These are phyloP conservation scores for Lamellibrachia satsuma DNA, from an alignment of 2,888 invertebrate species.

Conservation along the genomic window DNA sequence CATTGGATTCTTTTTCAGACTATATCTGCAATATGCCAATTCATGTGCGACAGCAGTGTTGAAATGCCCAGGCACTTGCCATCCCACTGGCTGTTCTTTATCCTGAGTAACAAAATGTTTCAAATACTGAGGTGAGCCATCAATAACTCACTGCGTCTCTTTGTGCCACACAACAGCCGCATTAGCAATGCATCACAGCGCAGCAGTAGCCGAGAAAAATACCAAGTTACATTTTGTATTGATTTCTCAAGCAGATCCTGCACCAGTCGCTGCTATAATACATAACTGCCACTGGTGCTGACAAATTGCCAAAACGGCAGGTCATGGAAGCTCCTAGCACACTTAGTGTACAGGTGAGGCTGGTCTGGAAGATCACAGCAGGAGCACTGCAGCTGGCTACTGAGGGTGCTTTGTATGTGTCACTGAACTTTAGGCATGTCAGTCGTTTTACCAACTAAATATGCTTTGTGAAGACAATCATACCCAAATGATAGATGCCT, in stretches of 20 bases:
- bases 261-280: neutral
- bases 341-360: too few relatives aligned
- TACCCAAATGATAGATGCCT: too few relatives aligned
- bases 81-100: neutral
- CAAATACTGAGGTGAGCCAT: neutral
- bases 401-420: too few relatives aligned
- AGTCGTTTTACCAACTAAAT: too few relatives aligned
- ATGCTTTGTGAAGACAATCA: too few relatives aligned
- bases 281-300: neutral
- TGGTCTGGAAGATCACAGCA: too few relatives aligned
- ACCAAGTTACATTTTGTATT: constrained; percentile 17
- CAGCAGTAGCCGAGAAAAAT: neutral
- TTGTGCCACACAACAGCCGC: neutral
- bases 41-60: neutral
- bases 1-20: neutral
- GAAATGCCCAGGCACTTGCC: neutral
- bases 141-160: neutral
- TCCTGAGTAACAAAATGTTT: neutral
- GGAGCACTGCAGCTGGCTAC: too few relatives aligned
- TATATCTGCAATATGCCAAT: neutral
- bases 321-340: neutral
- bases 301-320: neutral
- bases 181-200: neutral
- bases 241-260: neutral
- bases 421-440: too few relatives aligned